Evolutionary conservation across 1,140 invertebrate genomes (phyloP), one percentile per base, ranked within the genome.

Genomic region (Theocolax elegans): DNA sequence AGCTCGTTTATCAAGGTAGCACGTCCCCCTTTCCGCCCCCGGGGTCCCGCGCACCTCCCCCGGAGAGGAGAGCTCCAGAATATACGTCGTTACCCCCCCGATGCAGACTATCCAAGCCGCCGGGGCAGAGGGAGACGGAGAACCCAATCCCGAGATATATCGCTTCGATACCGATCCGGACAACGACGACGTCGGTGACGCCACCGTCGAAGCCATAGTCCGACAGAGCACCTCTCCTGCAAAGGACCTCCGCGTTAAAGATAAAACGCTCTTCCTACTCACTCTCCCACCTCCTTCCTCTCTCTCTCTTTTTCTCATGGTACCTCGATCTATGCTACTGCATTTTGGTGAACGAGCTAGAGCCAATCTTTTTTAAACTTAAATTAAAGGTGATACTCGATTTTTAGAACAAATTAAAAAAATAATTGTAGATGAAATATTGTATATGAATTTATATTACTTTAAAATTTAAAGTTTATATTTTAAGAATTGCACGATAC

Each of bases 1-100:
- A 69, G 73, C 82, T 83, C 83, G 80, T 84, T 84, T 84, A 84
- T 84, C 83, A 83, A 82, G 79, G 77, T 78, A 77, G 81, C 81
- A 81, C 80, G 48, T 71, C 59, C 77, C 80, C 80, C 78, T 76
- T 80, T 72, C 74, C 73, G 76, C 76, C 74, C 76, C 64, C 76
- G 67, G 71, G 76, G 67, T 68, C 48, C 77, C 63, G 44, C 65
- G 19, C 31, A 17, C 48, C 51, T 59, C 58, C 67, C 67, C 27
- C 29, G 59, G 44, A 54, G 53, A 35, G 54, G 8, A 3, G 40
- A 40, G 59, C 38, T 7, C 8, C 27, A 44, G 35, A 54, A 54
- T 65, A 40, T 29, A 65, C 27, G 23, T 29, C 10, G n/a, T 31
- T 48, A n/a, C 67, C 35, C 64, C 71, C 76, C 29, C 27, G 78